A percentile compares a stretch with the other conserved stretches of the same genome.
These are phyloP conservation scores for Ramphastos sulfuratus DNA, from an alignment of 2,113 vertebrate genomes.

Conservation along the genomic window DNA sequence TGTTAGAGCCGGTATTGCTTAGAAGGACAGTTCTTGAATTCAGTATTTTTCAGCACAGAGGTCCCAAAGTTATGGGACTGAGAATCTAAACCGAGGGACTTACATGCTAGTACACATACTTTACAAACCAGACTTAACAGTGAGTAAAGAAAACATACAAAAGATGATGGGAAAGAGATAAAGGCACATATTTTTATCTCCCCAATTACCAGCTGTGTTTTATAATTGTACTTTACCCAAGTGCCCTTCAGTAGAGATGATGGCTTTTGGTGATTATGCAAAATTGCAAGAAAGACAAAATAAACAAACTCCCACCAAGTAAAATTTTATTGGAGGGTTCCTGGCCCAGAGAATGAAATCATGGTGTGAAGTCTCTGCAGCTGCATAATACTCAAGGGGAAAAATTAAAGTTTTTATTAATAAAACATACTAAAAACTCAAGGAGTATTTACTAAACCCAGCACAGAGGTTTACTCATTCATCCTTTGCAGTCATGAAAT, in stretches of 20 bases:
- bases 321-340: not conserved
- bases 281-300: not conserved
- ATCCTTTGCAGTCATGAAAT: not conserved
- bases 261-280: not conserved
- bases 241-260: not conserved
- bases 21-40: not conserved
- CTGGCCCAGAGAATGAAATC: not conserved
- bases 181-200: not conserved
- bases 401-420: not conserved
- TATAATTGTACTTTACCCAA: not conserved
- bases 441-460: not conserved
- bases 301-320: not conserved
- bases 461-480: not conserved
- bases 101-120: not conserved
- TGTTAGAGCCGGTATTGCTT: not conserved
- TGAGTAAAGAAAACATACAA: not conserved
- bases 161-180: not conserved
- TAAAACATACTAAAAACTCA: not conserved
- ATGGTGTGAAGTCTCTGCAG: not conserved
- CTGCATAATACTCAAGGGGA: not conserved
- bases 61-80: not conserved
- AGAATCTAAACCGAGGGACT: not conserved
- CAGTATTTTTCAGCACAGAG: not conserved
- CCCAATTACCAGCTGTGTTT: not conserved
- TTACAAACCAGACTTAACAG: not conserved